Evolutionary conservation across 2,113 vertebrate genomes (phyloP), one percentile per base, ranked within the genome.

Genomic region (Rhinoderma darwinii): DNA sequence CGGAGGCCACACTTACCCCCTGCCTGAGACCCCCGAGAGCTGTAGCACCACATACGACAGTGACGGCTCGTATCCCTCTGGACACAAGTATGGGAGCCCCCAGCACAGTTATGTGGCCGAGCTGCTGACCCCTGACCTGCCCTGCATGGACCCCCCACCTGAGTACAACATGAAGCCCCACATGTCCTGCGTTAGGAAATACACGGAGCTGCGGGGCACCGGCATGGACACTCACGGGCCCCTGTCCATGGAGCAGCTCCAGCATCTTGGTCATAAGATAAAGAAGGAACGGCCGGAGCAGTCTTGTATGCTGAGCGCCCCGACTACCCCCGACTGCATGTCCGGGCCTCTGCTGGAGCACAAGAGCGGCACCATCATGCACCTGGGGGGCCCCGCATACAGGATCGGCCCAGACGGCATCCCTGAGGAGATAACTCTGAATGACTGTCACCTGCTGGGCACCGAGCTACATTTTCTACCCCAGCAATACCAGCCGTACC

Each of bases 21-120:
- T 97, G 66, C 97, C 97, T 0, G 96, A 97, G 89, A 97, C 97
- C 1, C 97, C 97, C 0, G 96, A 97, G 86, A 98, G 96, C 90
- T 97, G 96, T 90, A 89, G 93, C 91, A 89, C 95, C 0, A 90
- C 91, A 47, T 92, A 94, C 5, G 96, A 96, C 84, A 93, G 94
- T 84, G 96, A 96, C 2, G 92, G 94, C 68, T 90, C 94, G 4
- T 90, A 95, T 70, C 90, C 92, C 3, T 82, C 93, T 3, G 88
- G 91, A 20, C 88, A 88, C 44, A 93, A 92, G 39, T 93, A 91
- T 63, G 88, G 93, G 0, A 91, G 91, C 54, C 94, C 96, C 0
- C 90, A 93, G 27, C 94, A 94, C 86, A 96, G 96, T 89, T 94
- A 97, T 44, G 95, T 98, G 90, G 96, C 94, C 22, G 96, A 98